phyloP scores from a whole-genome alignment of 2,888 invertebrate species.

The Sinhomidia bicolor region DNA sequence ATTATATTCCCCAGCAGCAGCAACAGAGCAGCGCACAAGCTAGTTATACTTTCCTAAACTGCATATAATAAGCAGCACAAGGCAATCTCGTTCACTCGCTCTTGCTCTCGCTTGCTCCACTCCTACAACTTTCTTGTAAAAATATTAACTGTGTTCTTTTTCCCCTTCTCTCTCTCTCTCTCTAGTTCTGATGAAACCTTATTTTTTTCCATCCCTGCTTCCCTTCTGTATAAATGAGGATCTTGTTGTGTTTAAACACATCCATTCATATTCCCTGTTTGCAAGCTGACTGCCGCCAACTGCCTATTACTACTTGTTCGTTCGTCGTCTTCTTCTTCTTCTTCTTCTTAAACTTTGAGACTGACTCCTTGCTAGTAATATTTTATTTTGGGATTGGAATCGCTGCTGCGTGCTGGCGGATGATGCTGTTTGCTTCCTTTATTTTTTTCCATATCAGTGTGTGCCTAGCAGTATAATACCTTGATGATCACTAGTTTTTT shows the following conservation, averaged over 20 bases:
- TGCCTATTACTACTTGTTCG: neutral
- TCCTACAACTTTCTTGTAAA: constrained; percentile 17
- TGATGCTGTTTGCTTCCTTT: too few species aligned
- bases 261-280: neutral
- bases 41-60: constrained; percentile 3
- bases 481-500: too few species aligned
- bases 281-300: too few species aligned
- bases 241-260: neutral
- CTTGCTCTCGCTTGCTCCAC: constrained; percentile 1
- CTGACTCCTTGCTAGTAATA: too few species aligned
- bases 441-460: too few species aligned
- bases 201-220: neutral
- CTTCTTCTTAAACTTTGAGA: neutral
- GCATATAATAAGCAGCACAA: constrained; percentile 17
- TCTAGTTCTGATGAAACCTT: neutral
- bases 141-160: too few species aligned
- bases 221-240: neutral
- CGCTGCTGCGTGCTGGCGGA: too few species aligned
- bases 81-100: constrained; percentile 17
- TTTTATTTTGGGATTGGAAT: too few species aligned
- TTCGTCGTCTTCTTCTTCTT: neutral
- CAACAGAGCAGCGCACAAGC: too few species aligned
- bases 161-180: neutral
- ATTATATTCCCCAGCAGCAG: neutral
- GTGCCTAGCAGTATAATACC: too few species aligned